Percentiles rank a stretch among this genome's conserved stretches.
These are phyloP conservation scores for Atta texana DNA, from an alignment of 1,140 invertebrate genomes.

Conservation along the genomic window DNA sequence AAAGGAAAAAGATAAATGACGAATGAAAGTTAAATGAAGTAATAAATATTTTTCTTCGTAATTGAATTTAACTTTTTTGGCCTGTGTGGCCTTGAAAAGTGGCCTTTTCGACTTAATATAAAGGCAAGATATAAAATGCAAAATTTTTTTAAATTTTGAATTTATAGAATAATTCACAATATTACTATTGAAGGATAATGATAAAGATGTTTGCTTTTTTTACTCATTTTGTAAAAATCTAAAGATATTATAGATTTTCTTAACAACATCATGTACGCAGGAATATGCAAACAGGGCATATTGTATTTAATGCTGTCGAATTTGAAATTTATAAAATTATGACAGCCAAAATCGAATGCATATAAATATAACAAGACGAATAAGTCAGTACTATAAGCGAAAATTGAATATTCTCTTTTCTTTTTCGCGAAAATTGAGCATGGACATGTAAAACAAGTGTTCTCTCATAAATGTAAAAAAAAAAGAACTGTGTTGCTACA, in stretches of 20 bases:
- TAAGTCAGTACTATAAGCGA: slow-evolving; percentile 62
- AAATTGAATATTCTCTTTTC: slow-evolving; percentile 70
- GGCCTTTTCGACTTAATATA: slow-evolving; percentile 84
- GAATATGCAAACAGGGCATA: slow-evolving; percentile 73
- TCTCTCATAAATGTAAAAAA: slow-evolving; percentile 69
- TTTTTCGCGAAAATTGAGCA: slow-evolving; percentile 49
- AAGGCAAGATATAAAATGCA: slow-evolving; percentile 63
- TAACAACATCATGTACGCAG: slow-evolving; percentile 75
- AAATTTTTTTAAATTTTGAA: slow-evolving; percentile 73
- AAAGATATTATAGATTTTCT: slow-evolving; percentile 60
- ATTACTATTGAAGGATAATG: slow-evolving; percentile 66
- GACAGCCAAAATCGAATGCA: slow-evolving; percentile 42
- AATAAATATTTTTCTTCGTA: slow-evolving; percentile 64
- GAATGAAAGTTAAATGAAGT: slow-evolving; percentile 60
- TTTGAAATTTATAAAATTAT: slow-evolving; percentile 44
- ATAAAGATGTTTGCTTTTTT: slow-evolving; percentile 72
- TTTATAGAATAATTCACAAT: slow-evolving; percentile 65
- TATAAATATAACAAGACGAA: slow-evolving; percentile 59
- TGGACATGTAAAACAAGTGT: slow-evolving; percentile 68
- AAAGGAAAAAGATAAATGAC: slow-evolving; percentile 33
- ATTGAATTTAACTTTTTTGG: slow-evolving; percentile 81
- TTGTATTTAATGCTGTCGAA: slow-evolving; percentile 66
- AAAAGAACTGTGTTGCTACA: background rate
- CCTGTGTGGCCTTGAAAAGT: slow-evolving; percentile 84
- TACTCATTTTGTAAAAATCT: slow-evolving; percentile 66